Conservation (phyloP, 2,113 vertebrate species). For the Dicaeum eximium region DNA sequence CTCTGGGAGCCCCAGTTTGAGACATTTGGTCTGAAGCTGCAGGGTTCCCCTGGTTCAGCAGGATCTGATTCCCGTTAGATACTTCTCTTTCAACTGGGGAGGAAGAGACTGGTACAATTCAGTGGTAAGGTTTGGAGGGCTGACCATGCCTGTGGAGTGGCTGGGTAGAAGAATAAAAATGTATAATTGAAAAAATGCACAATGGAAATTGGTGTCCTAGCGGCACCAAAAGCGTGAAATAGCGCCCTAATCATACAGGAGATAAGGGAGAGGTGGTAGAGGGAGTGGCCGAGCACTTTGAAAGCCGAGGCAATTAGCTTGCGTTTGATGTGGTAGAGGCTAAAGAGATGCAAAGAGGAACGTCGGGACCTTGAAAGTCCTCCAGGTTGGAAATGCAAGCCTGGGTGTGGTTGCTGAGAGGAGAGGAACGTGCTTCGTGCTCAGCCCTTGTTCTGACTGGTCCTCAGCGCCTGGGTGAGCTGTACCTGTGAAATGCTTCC, state of each 20-base stretch:
- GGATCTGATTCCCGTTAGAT: neutral
- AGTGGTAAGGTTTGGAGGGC: neutral
- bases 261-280: neutral
- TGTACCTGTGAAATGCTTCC: neutral
- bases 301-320: constrained; percentile 15
- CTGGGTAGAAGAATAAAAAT: neutral
- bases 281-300: neutral
- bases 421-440: neutral
- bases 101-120: neutral
- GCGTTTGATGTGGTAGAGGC: constrained; percentile 4
- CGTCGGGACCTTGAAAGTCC: neutral
- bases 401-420: neutral
- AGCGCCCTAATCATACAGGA: neutral
- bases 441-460: neutral
- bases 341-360: neutral
- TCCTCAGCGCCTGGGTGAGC: neutral
- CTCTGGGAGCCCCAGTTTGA: neutral
- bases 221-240: neutral
- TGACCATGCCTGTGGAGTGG: neutral
- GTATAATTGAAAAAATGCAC: neutral
- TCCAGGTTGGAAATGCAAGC: neutral
- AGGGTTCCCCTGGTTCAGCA: neutral
- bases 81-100: neutral
- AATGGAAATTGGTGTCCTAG: neutral
- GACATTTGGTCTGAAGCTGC: neutral